Evolutionary conservation across 1,140 invertebrate genomes (phyloP).

Genomic region (Cotesia typhae): DNA sequence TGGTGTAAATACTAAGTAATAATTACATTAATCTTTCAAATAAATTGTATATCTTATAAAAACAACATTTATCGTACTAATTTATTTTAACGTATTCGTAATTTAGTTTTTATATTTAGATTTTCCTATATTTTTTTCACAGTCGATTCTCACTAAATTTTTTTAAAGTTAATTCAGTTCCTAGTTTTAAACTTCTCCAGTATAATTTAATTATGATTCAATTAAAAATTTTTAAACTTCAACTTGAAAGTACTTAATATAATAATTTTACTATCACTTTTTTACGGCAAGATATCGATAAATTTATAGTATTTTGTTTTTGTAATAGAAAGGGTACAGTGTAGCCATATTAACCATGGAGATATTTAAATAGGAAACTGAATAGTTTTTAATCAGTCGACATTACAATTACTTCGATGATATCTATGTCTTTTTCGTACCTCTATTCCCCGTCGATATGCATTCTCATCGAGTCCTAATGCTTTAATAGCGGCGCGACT

Average conservation of each 20-base stretch:
- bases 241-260: too few relatives aligned
- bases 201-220: background rate
- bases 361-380: slow-evolving; percentile 61
- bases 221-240: background rate
- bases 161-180: slow-evolving; percentile 31
- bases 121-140: slow-evolving; percentile 1
- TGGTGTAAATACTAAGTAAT: slow-evolving; percentile 29
- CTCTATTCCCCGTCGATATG: slow-evolving; percentile 56
- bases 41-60: slow-evolving; percentile 28
- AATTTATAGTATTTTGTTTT: background rate
- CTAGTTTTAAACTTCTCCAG: slow-evolving; percentile 12
- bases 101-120: background rate
- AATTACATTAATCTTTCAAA: slow-evolving; percentile 31
- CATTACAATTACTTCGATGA: slow-evolving; percentile 54
- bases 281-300: slow-evolving; percentile 4
- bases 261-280: background rate
- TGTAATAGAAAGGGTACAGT: background rate
- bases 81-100: slow-evolving; percentile 5
- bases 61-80: slow-evolving; percentile 30
- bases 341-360: slow-evolving; percentile 19
- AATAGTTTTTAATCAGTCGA: slow-evolving; percentile 62
- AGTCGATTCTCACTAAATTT: slow-evolving; percentile 18
- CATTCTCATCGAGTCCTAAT: slow-evolving; percentile 55
- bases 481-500: slow-evolving; percentile 65
- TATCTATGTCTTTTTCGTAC: slow-evolving; percentile 58